Conservation (phyloP, 2,797 vertebrate genomes). For the Bufotes viridis region DNA sequence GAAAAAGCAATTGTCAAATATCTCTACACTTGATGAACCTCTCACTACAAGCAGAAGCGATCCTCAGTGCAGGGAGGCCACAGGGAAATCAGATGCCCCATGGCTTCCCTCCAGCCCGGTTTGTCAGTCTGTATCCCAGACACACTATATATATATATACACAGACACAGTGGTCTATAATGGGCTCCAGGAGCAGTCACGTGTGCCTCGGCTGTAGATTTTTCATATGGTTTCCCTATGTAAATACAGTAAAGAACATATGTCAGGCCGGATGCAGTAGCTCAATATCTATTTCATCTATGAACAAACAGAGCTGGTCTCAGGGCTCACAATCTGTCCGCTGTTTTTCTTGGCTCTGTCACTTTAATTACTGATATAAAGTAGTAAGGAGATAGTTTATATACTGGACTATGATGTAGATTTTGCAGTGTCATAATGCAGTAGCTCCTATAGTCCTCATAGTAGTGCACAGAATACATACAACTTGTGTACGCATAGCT, state of each 20-base stretch:
- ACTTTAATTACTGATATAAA: background rate
- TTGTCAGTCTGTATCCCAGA: too few species aligned
- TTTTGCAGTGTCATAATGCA: background rate
- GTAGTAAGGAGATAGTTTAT: background rate
- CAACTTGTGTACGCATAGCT: background rate
- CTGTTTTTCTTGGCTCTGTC: background rate
- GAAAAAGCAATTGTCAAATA: too few species aligned
- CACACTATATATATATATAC: too few species aligned
- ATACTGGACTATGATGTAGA: background rate
- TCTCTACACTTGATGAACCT: too few species aligned
- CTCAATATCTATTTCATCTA: background rate
- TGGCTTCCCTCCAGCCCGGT: too few species aligned
- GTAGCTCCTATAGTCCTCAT: background rate
- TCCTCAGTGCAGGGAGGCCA: too few species aligned
- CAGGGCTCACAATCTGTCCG: background rate
- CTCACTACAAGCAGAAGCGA: too few species aligned
- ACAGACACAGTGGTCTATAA: too few species aligned
- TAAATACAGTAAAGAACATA: slow-evolving; percentile 13
- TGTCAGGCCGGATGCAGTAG: background rate
- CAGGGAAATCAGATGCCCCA: too few species aligned
- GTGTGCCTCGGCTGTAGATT: background rate
- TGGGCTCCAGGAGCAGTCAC: background rate
- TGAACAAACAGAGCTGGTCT: background rate
- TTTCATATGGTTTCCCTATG: slow-evolving; percentile 10
- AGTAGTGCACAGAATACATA: background rate